Evolutionary conservation across 1,140 invertebrate genomes (phyloP).

Genomic region (Lasaia peninsularis): DNA sequence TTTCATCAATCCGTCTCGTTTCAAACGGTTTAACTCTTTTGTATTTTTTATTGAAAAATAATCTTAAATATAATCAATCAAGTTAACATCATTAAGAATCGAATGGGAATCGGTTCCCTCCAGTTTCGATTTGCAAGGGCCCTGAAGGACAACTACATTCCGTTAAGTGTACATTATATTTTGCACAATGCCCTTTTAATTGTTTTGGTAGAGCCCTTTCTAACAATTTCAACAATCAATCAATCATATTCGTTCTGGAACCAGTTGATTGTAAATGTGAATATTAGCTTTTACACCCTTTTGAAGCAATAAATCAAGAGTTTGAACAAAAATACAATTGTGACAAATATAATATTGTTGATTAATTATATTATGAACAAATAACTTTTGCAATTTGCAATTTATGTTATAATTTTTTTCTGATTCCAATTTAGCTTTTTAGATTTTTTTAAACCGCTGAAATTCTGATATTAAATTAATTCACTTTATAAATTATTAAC

Average conservation of each 20-base stretch:
- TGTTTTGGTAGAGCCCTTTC: constrained; percentile 46
- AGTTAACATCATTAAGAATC: constrained; percentile 68
- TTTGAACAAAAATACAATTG: constrained; percentile 12
- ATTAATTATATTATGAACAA: too few species aligned
- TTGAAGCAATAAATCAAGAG: constrained; percentile 46
- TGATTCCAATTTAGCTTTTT: too few species aligned
- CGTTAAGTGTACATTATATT: constrained; percentile 38
- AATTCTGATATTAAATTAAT: too few species aligned
- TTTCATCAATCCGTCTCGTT: constrained; percentile 28
- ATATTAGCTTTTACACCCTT: constrained; percentile 42
- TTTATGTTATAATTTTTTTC: too few species aligned
- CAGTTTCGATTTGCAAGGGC: constrained; percentile 38
- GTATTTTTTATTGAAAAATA: constrained; percentile 29
- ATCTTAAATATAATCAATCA: constrained; percentile 43
- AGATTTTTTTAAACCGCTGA: too few species aligned
- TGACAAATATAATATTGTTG: not conserved
- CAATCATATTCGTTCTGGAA: constrained; percentile 63
- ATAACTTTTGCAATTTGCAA: too few species aligned
- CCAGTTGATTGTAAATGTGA: constrained; percentile 28
- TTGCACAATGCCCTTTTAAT: constrained; percentile 56
- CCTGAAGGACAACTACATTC: constrained; percentile 29
- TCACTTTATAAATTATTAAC: too few species aligned
- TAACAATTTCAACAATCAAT: constrained; percentile 49
- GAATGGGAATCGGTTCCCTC: constrained; percentile 45
- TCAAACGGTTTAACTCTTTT: constrained; percentile 60